phyloP scores from a whole-genome alignment of 2,113 vertebrate genomes.

The Prochilodus magdalenae region DNA sequence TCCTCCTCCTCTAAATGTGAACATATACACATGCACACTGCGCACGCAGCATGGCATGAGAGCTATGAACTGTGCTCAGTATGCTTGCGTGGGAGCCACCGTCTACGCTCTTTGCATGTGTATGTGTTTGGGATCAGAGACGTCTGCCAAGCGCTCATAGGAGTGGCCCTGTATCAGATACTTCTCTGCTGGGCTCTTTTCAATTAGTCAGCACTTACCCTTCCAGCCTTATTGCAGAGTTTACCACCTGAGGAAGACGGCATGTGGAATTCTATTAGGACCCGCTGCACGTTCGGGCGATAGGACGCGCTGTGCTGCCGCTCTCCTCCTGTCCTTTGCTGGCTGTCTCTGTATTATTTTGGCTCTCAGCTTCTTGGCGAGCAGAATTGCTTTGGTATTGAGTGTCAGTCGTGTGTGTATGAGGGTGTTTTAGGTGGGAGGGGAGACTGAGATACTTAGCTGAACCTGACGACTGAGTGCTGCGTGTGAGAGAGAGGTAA shows the following conservation, averaged over 20 bases:
- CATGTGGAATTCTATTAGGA: constrained; percentile 47
- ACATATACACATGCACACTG: constrained; percentile 37
- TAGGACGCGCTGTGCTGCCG: constrained; percentile 26
- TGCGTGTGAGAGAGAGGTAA: not conserved
- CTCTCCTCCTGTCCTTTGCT: constrained; percentile 47
- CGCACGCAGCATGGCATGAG: constrained; percentile 17
- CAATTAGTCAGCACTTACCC: constrained; percentile 54
- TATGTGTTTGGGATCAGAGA: constrained; percentile 27
- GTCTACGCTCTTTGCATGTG: constrained; percentile 31
- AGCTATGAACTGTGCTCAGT: constrained; percentile 27
- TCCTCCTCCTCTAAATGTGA: constrained; percentile 30
- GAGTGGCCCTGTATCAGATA: constrained; percentile 36
- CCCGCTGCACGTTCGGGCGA: constrained; percentile 24
- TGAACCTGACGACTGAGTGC: not conserved
- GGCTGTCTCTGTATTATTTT: constrained; percentile 26
- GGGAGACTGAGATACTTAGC: constrained; percentile 3
- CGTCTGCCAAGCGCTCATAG: constrained; percentile 36
- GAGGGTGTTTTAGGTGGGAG: not conserved
- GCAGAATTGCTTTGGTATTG: constrained; percentile 12
- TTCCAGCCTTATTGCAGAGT: constrained; percentile 39
- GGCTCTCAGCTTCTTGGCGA: constrained; percentile 22
- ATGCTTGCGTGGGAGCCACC: constrained; percentile 26
- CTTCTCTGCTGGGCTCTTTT: constrained; percentile 57
- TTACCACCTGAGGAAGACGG: constrained; percentile 55
- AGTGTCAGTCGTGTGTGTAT: constrained; percentile 1